Base-by-base conservation (phyloP, 2,888 invertebrate genomes). In the Pachliopta kotzebuea region DNA sequence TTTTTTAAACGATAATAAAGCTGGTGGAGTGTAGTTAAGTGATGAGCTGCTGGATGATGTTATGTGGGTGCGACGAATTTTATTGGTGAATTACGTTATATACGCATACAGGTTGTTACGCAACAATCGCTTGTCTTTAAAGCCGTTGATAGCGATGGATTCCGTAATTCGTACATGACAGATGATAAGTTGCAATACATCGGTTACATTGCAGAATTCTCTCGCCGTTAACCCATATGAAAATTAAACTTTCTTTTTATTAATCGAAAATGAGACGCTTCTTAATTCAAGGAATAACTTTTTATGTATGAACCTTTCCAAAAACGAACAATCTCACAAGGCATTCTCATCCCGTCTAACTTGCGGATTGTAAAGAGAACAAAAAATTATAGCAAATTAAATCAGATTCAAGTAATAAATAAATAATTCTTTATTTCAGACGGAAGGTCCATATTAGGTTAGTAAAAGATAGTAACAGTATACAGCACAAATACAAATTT, bases 41-140 rank as follows among this genome's bases (percentile, higher is more conserved):
- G 49, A 63, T 63, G 31, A 23, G 49, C 18, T 73, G 76, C 73
- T 68, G 73, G 72, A 71, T 72, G 68, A 69, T 67, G 76, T 81
- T 79, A 76, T 79, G 74, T 73, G 72, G 71, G 71, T 73, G 71
- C 78, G 71, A 65, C 75, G 70, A 78, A 81, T 78, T 65, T 71
- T 69, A 73, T 68, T 69, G 69, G 66, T 69, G 64, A 70, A 72
- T 70, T 68, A 69, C 70, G 69, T 67, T 60, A 56, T 45, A 49
- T 50, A 60, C 42, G 45, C 42, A 56, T 56, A 52, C 42, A 52
- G 49, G 65, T 57, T 45, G 56, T 66, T 67, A 65, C 58, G 23
- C 62, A 63, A 65, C 26, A 31, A 23, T 18, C 55, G 54, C 61
- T 61, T 61, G 42, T 61, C 52, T 65, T 65, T 49, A 65, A 42